A percentile compares a stretch with the other conserved stretches of the same genome.
phyloP scores from a whole-genome alignment of 2,888 invertebrate species.

The Nymphalis c-album region DNA sequence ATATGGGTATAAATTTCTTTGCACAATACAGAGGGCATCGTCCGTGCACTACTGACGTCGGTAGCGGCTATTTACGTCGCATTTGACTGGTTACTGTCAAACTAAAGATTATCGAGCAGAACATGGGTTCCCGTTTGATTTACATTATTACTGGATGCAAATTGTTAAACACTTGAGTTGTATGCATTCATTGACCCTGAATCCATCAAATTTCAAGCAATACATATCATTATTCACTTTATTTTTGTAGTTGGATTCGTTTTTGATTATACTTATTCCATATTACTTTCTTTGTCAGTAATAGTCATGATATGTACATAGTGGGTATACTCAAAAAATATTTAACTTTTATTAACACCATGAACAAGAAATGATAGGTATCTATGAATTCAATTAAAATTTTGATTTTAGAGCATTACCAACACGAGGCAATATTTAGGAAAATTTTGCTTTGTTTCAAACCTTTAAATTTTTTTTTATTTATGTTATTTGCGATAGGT shows the following conservation, averaged over 20 bases:
- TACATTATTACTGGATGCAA: slow-evolving; percentile 44
- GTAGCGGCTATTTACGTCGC: slow-evolving; percentile 61
- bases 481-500: no score
- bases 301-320: no score
- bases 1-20: slow-evolving; percentile 32
- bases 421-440: no score
- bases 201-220: slow-evolving; percentile 35
- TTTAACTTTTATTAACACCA: no score
- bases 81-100: slow-evolving; percentile 66
- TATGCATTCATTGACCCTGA: slow-evolving; percentile 48
- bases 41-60: slow-evolving; percentile 60
- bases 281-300: neutral
- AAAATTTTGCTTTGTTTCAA: no score
- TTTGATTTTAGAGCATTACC: no score
- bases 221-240: neutral
- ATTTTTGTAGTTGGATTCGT: neutral
- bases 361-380: no score
- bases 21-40: slow-evolving; percentile 58
- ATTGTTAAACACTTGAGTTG: slow-evolving; percentile 41
- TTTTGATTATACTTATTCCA: neutral
- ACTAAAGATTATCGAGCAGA: slow-evolving; percentile 55
- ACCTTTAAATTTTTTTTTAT: no score
- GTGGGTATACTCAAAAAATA: no score
- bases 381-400: no score
- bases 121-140: slow-evolving; percentile 53